Percentiles rank a stretch among this genome's conserved stretches.
phyloP scores from a whole-genome alignment of 2,113 vertebrate genomes.

The human (Homo sapiens) region DNA sequence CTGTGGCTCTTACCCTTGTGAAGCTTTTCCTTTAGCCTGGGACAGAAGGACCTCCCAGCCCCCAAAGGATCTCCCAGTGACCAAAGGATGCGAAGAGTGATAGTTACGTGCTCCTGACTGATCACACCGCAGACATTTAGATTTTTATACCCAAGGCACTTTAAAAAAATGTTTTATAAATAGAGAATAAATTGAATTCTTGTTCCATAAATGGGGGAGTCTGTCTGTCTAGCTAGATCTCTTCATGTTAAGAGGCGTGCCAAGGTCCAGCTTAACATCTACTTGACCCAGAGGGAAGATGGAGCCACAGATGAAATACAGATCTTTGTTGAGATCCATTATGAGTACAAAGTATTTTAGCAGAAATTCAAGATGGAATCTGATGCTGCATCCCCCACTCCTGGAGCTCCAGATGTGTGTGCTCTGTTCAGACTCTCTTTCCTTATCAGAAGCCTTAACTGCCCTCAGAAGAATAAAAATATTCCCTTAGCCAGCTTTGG shows the following conservation, averaged over 20 bases:
- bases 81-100: background rate
- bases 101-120: background rate
- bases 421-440: background rate
- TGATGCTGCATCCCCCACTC: background rate
- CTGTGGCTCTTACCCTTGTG: background rate
- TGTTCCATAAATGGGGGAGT: slow-evolving; percentile 43
- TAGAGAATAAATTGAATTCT: slow-evolving; percentile 75
- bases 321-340: background rate
- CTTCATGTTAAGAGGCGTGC: background rate
- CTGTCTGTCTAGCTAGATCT: background rate
- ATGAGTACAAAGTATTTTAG: background rate
- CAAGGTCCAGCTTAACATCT: background rate
- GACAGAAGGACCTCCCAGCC: background rate
- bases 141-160: background rate
- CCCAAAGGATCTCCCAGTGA: background rate
- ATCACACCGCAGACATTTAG: background rate
- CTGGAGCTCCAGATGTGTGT: background rate
- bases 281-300: background rate
- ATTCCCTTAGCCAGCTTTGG: background rate
- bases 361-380: background rate
- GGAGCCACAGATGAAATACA: background rate
- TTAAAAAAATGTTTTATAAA: slow-evolving; percentile 59
- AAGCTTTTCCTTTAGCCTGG: background rate
- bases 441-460: background rate
- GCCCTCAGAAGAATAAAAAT: background rate